Evolutionary conservation across 2,797 vertebrate species (phyloP), one percentile per base, ranked within the genome.

Genomic region (Emys orbicularis): DNA sequence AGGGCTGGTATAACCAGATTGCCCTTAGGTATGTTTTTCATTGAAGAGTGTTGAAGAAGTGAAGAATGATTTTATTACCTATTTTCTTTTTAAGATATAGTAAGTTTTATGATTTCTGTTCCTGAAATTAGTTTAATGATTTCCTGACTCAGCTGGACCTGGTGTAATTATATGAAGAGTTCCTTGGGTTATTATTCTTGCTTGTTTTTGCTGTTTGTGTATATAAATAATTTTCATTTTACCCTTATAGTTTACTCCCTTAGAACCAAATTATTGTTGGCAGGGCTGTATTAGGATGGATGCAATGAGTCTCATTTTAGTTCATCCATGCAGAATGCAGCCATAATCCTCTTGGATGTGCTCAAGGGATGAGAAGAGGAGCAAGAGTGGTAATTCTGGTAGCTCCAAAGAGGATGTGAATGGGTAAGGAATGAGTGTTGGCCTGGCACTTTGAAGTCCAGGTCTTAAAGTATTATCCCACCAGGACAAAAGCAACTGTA

Each of bases 161-260:
- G 94, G 68, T 93, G 84, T 92, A 96, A 97, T 96, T 96, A 92
- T 81, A 56, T 93, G 92, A 94, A 94, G 90, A 88, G 89, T 94
- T 96, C 95, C 97, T 95, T 77, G 37, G 61, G 87, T 95, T 96
- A 89, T 94, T 96, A 94, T 89, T 96, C 93, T 96, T 97, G 79
- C 87, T 91, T 85, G 18, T 79, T 93, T 93, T 54, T 54, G 37
- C 68, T 84, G 54, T 84, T 89, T 77, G 61, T 79, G 47, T 72
- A 44, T 57, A 93, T 87, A 94, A 93, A 97, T 95, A 96, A 79
- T 93, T 93, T 95, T 93, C 86, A 83, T 25, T 80, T 80, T 92
- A 92, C 94, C 53, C 87, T 93, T 90, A 90, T 88, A 93, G 31
- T n/a, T n/a, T 85, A 76, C 37, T 12, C 41, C 41, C 88, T 95